Evolutionary conservation across 1,140 invertebrate species (phyloP), one percentile per base, ranked within the genome.

Genomic region (fruit fly (Drosophila melanogaster)): DNA sequence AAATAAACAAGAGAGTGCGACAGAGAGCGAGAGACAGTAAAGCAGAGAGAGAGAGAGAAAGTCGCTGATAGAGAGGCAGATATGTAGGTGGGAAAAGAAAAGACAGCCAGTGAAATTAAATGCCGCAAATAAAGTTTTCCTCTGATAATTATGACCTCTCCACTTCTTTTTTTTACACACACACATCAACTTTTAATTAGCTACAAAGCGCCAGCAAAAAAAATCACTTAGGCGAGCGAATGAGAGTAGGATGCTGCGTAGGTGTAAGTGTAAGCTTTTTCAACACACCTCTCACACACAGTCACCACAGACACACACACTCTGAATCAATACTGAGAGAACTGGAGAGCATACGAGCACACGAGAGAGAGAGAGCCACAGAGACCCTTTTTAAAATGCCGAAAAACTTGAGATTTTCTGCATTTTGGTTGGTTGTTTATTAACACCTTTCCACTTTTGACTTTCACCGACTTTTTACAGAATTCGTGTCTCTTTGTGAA

Each of bases 361-460:
- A 14, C 26, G 38, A 43, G 60, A 11, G 37, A 2, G 30, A 49
- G 44, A 41, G 59, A 15, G n/a, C 30, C 47, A 44, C 24, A 6
- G 12, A 51, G 62, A 12, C 50, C 30, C 41, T 58, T 58, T 58
- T 58, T 14, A 46, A 58, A 43, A 58, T 35, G 30, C 41, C 41
- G 58, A 37, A 65, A 64, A 67, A 40, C 43, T 50, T 47, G 43
- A 59, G 66, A 50, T 46, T 64, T 59, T 77, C 60, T 43, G 77
- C 83, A 83, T 79, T 87, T 87, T 87, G 84, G 84, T 87, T 89
- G 79, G 84, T 77, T 79, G 84, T 77, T 77, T 74, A 79, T 84
- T 77, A 72, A 87, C 81, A 85, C 81, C 81, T 85, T 80, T 46
- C 17, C 24, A 57, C 55, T 54, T 77, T 55, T 54, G 50, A 67